Evolutionary conservation across 2,888 invertebrate species (phyloP).

Genomic region (Cheilosia grossa): DNA sequence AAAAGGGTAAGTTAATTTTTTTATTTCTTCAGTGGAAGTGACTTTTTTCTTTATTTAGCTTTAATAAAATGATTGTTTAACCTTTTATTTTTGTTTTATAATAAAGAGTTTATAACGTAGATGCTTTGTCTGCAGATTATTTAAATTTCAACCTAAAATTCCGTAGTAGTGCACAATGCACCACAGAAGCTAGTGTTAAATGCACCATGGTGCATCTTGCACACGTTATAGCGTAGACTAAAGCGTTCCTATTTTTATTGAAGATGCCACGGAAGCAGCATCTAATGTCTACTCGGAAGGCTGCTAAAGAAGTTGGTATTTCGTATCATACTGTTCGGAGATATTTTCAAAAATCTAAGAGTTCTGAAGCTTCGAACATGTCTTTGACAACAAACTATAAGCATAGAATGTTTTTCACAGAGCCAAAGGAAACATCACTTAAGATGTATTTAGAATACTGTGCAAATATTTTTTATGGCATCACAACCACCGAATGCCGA

Average conservation of each 20-base stretch:
- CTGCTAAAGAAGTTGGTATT: conserved; percentile 8
- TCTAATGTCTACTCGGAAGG: conserved; percentile 12
- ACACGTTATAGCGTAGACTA: neutral
- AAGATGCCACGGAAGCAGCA: conserved; percentile 9
- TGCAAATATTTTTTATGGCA: neutral
- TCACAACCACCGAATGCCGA: conserved; percentile 5
- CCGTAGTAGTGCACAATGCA: neutral
- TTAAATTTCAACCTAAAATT: neutral
- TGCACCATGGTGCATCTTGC: conserved; percentile 29
- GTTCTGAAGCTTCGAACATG: neutral
- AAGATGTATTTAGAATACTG: neutral
- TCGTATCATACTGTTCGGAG: conserved; percentile 21
- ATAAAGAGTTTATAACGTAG: neutral
- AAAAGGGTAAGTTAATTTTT: no score
- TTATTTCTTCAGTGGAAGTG: no score
- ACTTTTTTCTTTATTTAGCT: no score
- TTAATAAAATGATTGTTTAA: no score
- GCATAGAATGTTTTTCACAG: conserved; percentile 6
- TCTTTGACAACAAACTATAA: conserved; percentile 1
- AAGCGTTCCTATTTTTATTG: neutral
- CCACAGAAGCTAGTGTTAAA: neutral
- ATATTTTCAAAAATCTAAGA: conserved; percentile 15
- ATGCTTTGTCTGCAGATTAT: neutral
- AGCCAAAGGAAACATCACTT: neutral
- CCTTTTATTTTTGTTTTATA: no score